A percentile compares a stretch with the other conserved stretches of the same genome.
Evolutionary conservation across 2,888 invertebrate genomes (phyloP).

Genomic region (Aphidius colemani): DNA sequence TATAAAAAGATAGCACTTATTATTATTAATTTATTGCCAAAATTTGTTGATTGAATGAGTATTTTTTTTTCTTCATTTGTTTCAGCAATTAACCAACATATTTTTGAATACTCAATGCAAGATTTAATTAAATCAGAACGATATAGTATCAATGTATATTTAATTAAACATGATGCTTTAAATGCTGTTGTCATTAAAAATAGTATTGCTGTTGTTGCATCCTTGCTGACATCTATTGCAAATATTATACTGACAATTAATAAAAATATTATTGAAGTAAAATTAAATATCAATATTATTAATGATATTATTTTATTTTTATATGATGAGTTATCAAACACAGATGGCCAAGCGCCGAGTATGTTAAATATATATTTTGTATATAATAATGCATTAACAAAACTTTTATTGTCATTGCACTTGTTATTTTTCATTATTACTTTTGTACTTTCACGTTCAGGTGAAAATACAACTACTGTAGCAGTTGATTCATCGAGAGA

Average conservation of each 20-base stretch:
- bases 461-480: no score
- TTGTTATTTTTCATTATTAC: neutral
- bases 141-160: slow-evolving; percentile 28
- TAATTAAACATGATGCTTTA: slow-evolving; percentile 21
- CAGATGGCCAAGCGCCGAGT: slow-evolving; percentile 30
- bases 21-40: neutral
- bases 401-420: neutral
- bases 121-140: slow-evolving; percentile 23
- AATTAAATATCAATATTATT: slow-evolving; percentile 18
- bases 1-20: slow-evolving; percentile 21
- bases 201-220: neutral
- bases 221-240: neutral
- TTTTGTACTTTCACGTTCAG: neutral
- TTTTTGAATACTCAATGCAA: slow-evolving; percentile 33
- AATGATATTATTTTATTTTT: slow-evolving; percentile 10
- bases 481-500: neutral
- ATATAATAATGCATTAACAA: slow-evolving; percentile 15
- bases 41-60: neutral
- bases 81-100: slow-evolving; percentile 35
- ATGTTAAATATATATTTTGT: slow-evolving; percentile 27
- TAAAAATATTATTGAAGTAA: slow-evolving; percentile 11
- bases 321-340: slow-evolving; percentile 13
- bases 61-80: slow-evolving; percentile 29
- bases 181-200: neutral
- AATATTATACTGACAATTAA: neutral